These are phyloP conservation scores for Leucophenga varia DNA, from an alignment of 1,140 invertebrate species.

Conservation along the genomic window DNA sequence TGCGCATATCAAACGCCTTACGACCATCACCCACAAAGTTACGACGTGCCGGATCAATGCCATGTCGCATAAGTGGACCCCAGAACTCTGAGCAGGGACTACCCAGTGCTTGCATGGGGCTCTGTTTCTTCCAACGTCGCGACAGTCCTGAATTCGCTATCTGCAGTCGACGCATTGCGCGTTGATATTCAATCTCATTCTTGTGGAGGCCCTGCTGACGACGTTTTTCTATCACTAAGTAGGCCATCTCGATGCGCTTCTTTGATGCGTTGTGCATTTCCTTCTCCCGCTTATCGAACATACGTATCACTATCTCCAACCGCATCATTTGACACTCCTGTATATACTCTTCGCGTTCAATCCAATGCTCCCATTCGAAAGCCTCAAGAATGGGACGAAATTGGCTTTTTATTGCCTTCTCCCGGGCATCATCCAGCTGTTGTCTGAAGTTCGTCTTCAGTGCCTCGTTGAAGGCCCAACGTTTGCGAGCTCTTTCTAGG, in stretches of 20 bases:
- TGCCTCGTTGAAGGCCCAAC: conserved; percentile 42
- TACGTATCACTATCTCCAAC: conserved; percentile 59
- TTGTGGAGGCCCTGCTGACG: conserved; percentile 51
- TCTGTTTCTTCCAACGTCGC: conserved; percentile 44
- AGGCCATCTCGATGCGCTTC: conserved; percentile 53
- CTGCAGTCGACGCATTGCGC: conserved; percentile 43
- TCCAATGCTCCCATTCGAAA: conserved; percentile 53
- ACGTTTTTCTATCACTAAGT: conserved; percentile 45
- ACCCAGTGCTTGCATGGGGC: conserved; percentile 57
- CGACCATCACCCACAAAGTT: conserved; percentile 36
- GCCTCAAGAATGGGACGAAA: conserved; percentile 36
- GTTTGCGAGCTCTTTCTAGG: conserved; percentile 44
- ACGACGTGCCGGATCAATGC: conserved; percentile 58
- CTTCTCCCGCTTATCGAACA: conserved; percentile 48
- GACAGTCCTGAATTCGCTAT: conserved; percentile 22
- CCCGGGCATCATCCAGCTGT: conserved; percentile 17
- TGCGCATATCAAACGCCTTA: conserved; percentile 43
- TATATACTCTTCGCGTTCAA: conserved; percentile 59
- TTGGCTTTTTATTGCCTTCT: conserved; percentile 16
- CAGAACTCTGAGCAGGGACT: conserved; percentile 60
- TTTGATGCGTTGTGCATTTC: conserved; percentile 51
- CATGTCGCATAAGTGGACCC: conserved; percentile 58
- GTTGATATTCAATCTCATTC: conserved; percentile 48
- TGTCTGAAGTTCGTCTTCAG: conserved; percentile 28
- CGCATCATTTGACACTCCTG: conserved; percentile 62